Base-by-base conservation (phyloP, 2,888 invertebrate species). In the Andrena flavipes region DNA sequence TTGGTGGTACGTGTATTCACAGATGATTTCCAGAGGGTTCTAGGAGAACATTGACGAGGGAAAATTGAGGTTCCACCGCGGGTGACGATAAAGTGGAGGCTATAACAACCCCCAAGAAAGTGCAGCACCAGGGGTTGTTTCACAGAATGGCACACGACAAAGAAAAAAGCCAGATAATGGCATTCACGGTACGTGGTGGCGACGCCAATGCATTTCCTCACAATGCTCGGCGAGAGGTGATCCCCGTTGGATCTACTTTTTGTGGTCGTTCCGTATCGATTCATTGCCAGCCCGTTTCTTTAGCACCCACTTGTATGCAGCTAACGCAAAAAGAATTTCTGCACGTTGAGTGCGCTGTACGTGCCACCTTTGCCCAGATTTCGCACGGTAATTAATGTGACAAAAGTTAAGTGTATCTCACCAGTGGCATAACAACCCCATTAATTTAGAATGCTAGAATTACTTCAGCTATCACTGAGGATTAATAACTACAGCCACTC, bases 141-240 rank as follows among this genome's bases (percentile, higher is more conserved):
- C 56, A 6, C 16, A 26, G 2, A n/a, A 33, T 33, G 20, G 20
- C n/a, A 0, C 56, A 20, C 1, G 16, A 23, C 2, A n/a, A 13
- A 20, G 13, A 13, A 42, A 26, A 48, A 64, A 48, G 48, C 23
- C 48, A 48, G 76, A 59, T 75, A 75, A 59, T 49, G 33, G 26
- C 48, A 33, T 48, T 42, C 30, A 10, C 5, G 54, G 54, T 16
- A 13, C 48, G 26, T 0, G 29, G 10, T n/a, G 54, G 26, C 56
- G 64, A 72, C 64, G 63, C 62, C 63, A 30, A 76, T 64, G 20
- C 26, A 20, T 33, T 76, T 33, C 30, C 70, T 69, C 48, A 59
- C 59, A 69, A 74, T 59, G 10, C 48, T 16, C 20, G 10, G 48
- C 3, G 30, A 69, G 16, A 33, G 63, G 42, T 35, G 23, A 63